Conservation (phyloP, 2,888 invertebrate species). For the Bruchidius siliquastri region DNA sequence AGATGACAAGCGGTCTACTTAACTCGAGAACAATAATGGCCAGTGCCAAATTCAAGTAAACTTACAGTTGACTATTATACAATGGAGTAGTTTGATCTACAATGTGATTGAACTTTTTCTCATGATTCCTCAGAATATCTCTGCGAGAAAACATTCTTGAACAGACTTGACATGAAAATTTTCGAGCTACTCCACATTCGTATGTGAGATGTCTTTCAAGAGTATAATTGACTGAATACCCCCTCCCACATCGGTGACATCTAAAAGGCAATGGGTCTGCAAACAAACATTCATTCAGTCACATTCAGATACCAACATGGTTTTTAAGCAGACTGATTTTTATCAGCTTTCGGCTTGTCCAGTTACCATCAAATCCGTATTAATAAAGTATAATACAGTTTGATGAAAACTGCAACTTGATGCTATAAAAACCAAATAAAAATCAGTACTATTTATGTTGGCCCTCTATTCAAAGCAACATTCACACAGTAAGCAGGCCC, state of each 20-base stretch:
- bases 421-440: slow-evolving; percentile 11
- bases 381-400: slow-evolving; percentile 21
- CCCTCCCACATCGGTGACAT: slow-evolving; percentile 57
- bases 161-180: slow-evolving; percentile 50
- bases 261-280: slow-evolving; percentile 38
- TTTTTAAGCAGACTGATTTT: slow-evolving; percentile 11
- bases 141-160: slow-evolving; percentile 38
- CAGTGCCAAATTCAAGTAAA: not conserved
- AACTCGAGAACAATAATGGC: not conserved
- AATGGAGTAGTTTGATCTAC: not conserved
- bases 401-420: slow-evolving; percentile 8
- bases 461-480: slow-evolving; percentile 24
- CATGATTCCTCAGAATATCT: slow-evolving; percentile 38
- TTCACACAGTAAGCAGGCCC: slow-evolving; percentile 6
- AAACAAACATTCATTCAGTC: slow-evolving; percentile 27
- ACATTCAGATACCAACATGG: slow-evolving; percentile 10
- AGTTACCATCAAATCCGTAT: slow-evolving; percentile 10
- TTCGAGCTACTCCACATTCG: slow-evolving; percentile 42
- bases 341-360: not conserved
- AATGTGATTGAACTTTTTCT: slow-evolving; percentile 35
- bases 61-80: not conserved
- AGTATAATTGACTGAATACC: slow-evolving; percentile 51
- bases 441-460: slow-evolving; percentile 14
- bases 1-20: slow-evolving; percentile 3
- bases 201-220: slow-evolving; percentile 36